Percentiles rank a stretch among this genome's conserved stretches.
Evolutionary conservation across 1,140 invertebrate genomes (phyloP).

Genomic region (Chrysopa pallens): DNA sequence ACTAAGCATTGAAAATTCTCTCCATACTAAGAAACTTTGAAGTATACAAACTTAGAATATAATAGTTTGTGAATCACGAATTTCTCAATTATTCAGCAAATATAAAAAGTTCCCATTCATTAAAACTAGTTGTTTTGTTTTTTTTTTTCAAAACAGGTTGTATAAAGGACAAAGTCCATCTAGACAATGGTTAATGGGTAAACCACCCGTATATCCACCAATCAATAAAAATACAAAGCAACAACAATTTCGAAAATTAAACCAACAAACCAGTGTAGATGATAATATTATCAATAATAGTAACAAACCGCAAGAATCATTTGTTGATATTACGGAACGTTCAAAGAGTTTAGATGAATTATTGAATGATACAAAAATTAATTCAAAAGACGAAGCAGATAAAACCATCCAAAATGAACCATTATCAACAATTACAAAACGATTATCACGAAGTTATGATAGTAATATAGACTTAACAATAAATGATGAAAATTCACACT

Average conservation of each 20-base stretch:
- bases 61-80: too few species aligned
- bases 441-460: constrained; percentile 22
- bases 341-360: constrained; percentile 52
- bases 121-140: constrained; percentile 15
- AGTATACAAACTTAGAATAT: too few species aligned
- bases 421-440: constrained; percentile 16
- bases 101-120: constrained; percentile 11
- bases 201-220: constrained; percentile 16
- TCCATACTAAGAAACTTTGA: too few species aligned
- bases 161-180: constrained; percentile 44
- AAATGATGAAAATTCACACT: too few species aligned
- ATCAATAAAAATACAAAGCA: neutral
- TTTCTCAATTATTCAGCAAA: constrained; percentile 1
- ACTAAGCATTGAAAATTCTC: too few species aligned
- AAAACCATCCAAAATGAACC: constrained; percentile 14
- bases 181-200: constrained; percentile 28
- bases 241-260: neutral
- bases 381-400: constrained; percentile 10
- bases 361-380: constrained; percentile 21
- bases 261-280: constrained; percentile 1
- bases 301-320: constrained; percentile 12
- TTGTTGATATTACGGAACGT: constrained; percentile 23
- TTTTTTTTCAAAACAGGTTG: constrained; percentile 24
- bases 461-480: constrained; percentile 15
- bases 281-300: constrained; percentile 13